Percentiles rank a stretch among this genome's conserved stretches.
phyloP scores from a whole-genome alignment of 1,140 invertebrate species.

The Aphelinus certus region DNA sequence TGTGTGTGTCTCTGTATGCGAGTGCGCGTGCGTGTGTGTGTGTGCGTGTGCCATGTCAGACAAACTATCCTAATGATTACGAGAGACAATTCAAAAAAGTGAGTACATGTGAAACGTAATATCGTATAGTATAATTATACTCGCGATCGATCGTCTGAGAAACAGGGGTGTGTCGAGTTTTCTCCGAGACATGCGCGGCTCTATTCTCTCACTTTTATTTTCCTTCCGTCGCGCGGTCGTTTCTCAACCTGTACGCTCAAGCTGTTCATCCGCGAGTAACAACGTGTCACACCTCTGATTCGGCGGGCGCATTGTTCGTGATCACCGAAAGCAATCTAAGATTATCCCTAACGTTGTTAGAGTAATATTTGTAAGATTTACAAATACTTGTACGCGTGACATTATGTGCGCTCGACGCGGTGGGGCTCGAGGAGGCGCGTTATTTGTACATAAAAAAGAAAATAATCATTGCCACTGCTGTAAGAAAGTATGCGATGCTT shows the following conservation, averaged over 20 bases:
- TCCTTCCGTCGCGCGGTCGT: too few species aligned
- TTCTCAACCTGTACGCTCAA: too few species aligned
- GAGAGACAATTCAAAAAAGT: conserved; percentile 32
- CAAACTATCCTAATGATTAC: conserved; percentile 5
- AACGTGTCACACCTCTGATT: conserved; percentile 8
- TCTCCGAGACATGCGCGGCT: too few species aligned
- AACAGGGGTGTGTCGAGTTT: too few species aligned
- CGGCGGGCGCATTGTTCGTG: conserved; percentile 50
- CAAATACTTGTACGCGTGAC: conserved; percentile 55
- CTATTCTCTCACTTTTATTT: too few species aligned
- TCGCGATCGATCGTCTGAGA: too few species aligned
- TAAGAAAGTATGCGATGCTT: too few species aligned
- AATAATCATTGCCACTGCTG: too few species aligned
- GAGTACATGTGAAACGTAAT: conserved; percentile 48
- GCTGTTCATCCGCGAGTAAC: too few species aligned
- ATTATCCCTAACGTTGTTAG: conserved; percentile 63
- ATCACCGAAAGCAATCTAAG: conserved; percentile 64
- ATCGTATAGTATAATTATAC: conserved; percentile 40
- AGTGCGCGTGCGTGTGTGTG: neutral
- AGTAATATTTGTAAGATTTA: conserved; percentile 65
- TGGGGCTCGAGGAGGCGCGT: conserved; percentile 37
- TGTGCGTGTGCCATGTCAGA: neutral
- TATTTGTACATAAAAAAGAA: conserved; percentile 1
- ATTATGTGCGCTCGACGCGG: conserved; percentile 50
- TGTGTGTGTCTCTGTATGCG: too few species aligned